Evolutionary conservation across 92 coral and sea anemone species (phyloP), one percentile per base, ranked within the genome.

Genomic region (Epizoanthus fatuus): DNA sequence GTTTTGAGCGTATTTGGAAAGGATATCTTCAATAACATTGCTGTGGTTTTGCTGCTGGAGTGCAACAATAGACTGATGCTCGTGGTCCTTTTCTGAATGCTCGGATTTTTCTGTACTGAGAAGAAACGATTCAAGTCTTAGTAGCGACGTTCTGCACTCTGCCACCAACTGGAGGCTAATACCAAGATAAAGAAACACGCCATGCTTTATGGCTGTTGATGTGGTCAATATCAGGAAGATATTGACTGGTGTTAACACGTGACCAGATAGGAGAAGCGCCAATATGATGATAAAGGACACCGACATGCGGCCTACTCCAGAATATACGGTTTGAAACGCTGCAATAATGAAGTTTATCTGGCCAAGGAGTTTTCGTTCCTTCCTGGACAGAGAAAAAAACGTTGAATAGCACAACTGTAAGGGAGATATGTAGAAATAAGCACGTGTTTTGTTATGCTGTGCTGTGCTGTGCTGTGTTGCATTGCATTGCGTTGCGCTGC

Each of bases 81-180:
- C 2, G 3, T 44, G 32, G 75, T 49, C 37, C 4, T 44, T 4
- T 44, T 44, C 47, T 44, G 45, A 40, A 3, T 4, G 47, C 8
- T 44, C 47, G 2, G 47, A 44, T 0, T 44, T 44, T 44, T 44
- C 47, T 4, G 39, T 49, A 19, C 5, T 45, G 29, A 72, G 22
- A 49, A 72, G 76, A 49, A 44, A 47, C 8, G 58, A 40, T 72
- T 72, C 76, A 7, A 72, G 76, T 72, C 76, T 72, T 72, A 1
- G 0, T 0, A 72, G 2, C 5, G 76, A 72, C 4, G 76, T 47
- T 72, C 7, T n/a, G 14, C 76, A 72, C 0, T 72, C 76, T n/a
- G 76, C 76, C 7, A 49, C 13, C 42, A 4, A 15, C 13, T 40
- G 76, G 4, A 47, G 16, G 25, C 59, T 38, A n/a, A 1, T 49